A percentile compares a stretch with the other conserved stretches of the same genome.
Evolutionary conservation across 2,113 vertebrate species (phyloP).

Genomic region (Hassar affinis): DNA sequence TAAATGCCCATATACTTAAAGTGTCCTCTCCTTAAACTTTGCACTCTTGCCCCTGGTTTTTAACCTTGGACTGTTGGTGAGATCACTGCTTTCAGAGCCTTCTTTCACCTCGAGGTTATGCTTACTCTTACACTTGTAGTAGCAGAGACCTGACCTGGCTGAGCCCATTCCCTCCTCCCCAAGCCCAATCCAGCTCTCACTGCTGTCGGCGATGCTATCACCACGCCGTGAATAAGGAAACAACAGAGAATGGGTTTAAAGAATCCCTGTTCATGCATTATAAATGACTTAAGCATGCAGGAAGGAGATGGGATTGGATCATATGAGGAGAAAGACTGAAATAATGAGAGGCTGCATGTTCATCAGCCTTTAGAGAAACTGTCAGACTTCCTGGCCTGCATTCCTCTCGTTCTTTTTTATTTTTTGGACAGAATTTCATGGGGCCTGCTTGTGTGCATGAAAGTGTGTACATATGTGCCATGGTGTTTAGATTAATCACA

Average conservation of each 20-base stretch:
- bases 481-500: conserved; percentile 42
- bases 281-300: background rate
- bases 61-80: conserved; percentile 42
- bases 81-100: conserved; percentile 11
- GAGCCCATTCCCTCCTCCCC: conserved; percentile 7
- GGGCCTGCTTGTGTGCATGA: conserved; percentile 36
- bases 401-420: conserved; percentile 13
- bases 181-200: background rate
- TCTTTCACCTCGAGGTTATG: conserved; percentile 33
- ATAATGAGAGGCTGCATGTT: conserved; percentile 17
- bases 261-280: conserved; percentile 18
- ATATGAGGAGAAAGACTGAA: background rate
- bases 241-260: background rate
- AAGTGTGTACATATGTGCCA: background rate
- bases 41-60: conserved; percentile 51
- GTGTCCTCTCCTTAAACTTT: conserved; percentile 36
- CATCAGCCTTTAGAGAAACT: conserved; percentile 40
- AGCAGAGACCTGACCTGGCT: conserved; percentile 37
- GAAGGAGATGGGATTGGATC: background rate
- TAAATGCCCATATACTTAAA: background rate
- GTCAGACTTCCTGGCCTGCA: conserved; percentile 57
- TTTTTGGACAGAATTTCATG: conserved; percentile 49
- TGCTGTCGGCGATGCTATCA: background rate
- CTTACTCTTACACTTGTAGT: conserved; percentile 27
- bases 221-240: conserved; percentile 10